These are phyloP conservation scores for Simalia tracyae DNA, from an alignment of 2,797 vertebrate species.

Conservation along the genomic window DNA sequence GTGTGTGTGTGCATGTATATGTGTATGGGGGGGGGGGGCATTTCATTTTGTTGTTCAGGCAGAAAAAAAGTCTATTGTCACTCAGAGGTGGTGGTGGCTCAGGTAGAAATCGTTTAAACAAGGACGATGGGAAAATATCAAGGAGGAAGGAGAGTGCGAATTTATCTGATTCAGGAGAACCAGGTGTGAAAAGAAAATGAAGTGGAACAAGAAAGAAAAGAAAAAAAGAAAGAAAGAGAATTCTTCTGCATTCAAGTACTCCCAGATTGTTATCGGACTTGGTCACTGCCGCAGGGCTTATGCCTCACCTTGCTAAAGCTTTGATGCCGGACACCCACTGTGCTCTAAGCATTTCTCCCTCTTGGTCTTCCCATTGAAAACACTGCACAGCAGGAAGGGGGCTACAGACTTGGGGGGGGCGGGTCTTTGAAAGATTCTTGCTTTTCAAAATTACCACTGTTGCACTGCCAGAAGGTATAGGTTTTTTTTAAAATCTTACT, in stretches of 20 bases:
- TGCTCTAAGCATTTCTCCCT: slow-evolving; percentile 43
- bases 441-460: background rate
- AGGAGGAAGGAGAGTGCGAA: background rate
- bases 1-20: background rate
- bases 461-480: background rate
- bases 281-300: slow-evolving; percentile 59
- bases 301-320: slow-evolving; percentile 54
- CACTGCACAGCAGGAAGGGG: background rate
- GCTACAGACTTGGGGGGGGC: too few relatives aligned
- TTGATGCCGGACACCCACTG: slow-evolving; percentile 57
- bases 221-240: slow-evolving; percentile 45
- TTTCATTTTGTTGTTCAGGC: background rate
- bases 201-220: slow-evolving; percentile 5
- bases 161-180: background rate
- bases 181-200: background rate
- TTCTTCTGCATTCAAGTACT: slow-evolving; percentile 60
- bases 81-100: rapidly evolving
- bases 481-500: too few relatives aligned
- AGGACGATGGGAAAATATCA: background rate
- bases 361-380: slow-evolving; percentile 26
- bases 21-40: background rate
- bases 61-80: background rate
- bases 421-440: background rate
- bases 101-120: background rate
- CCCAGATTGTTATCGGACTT: slow-evolving; percentile 61